Conservation (phyloP, 2,113 vertebrate species). For the Periophthalmodon schlosseri region DNA sequence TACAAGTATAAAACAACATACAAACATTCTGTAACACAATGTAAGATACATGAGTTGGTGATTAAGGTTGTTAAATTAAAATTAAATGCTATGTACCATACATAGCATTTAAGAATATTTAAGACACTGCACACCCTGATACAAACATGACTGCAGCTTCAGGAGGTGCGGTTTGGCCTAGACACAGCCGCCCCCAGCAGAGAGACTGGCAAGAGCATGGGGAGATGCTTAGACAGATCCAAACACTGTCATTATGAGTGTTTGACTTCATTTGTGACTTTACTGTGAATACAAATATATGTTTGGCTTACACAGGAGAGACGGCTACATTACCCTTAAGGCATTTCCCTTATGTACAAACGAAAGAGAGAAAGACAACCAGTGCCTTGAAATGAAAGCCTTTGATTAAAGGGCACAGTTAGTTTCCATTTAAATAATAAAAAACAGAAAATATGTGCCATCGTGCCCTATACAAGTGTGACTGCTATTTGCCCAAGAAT, state of each 20-base stretch:
- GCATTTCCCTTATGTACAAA: background rate
- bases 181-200: constrained; percentile 23
- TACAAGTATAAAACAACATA: constrained; percentile 21
- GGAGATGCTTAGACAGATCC: constrained; percentile 33
- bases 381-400: constrained; percentile 25
- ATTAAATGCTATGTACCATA: too few species aligned
- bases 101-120: background rate
- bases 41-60: constrained; percentile 8
- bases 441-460: constrained; percentile 34
- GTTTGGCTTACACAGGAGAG: constrained; percentile 13
- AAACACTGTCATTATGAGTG: constrained; percentile 11
- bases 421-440: constrained; percentile 56
- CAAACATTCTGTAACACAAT: constrained; percentile 16
- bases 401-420: constrained; percentile 35
- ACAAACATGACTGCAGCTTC: constrained; percentile 10
- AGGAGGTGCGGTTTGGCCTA: constrained; percentile 16
- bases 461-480: constrained; percentile 30
- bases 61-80: constrained; percentile 9
- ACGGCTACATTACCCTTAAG: background rate
- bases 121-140: background rate
- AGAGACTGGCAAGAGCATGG: constrained; percentile 29
- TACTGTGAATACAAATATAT: constrained; percentile 21
- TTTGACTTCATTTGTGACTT: constrained; percentile 30
- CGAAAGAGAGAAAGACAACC: constrained; percentile 20
- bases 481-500: constrained; percentile 50